Conservation (phyloP, 2,113 vertebrate genomes). For the Notiomystis cincta region DNA sequence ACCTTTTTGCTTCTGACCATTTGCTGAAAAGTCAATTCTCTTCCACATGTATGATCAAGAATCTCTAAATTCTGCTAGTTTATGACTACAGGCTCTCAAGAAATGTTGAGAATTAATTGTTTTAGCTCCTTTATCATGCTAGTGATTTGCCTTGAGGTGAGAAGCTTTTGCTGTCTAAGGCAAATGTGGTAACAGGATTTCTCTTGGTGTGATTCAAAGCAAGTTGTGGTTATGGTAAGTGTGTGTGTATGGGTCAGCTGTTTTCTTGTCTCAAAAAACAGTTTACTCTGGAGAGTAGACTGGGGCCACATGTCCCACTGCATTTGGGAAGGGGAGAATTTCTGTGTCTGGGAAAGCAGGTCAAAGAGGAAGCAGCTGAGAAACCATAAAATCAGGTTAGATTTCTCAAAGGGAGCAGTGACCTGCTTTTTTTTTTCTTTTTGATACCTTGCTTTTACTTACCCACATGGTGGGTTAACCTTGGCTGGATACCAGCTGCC, state of each 20-base stretch:
- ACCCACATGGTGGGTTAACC: not conserved
- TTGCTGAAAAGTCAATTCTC: not conserved
- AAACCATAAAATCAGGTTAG: not conserved
- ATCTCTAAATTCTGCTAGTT: not conserved
- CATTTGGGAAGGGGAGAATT: not conserved
- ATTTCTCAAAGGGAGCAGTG: not conserved
- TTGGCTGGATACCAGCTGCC: not conserved
- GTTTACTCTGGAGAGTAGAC: not conserved
- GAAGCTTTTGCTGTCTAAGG: not conserved
- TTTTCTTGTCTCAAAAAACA: not conserved
- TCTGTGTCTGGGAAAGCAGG: not conserved
- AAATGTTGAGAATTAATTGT: not conserved
- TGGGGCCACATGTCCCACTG: not conserved
- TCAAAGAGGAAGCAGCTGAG: not conserved
- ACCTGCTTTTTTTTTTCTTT: not conserved
- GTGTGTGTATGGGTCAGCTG: not conserved
- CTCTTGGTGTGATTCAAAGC: not conserved
- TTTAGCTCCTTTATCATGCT: not conserved
- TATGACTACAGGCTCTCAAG: not conserved
- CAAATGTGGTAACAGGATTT: not conserved
- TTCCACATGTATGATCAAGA: not conserved
- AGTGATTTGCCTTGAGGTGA: not conserved
- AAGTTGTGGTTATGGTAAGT: not conserved
- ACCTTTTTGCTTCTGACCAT: not conserved
- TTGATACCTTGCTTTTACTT: not conserved